These are phyloP conservation scores for Metalampra italica DNA, from an alignment of 2,888 invertebrate genomes.

Conservation along the genomic window DNA sequence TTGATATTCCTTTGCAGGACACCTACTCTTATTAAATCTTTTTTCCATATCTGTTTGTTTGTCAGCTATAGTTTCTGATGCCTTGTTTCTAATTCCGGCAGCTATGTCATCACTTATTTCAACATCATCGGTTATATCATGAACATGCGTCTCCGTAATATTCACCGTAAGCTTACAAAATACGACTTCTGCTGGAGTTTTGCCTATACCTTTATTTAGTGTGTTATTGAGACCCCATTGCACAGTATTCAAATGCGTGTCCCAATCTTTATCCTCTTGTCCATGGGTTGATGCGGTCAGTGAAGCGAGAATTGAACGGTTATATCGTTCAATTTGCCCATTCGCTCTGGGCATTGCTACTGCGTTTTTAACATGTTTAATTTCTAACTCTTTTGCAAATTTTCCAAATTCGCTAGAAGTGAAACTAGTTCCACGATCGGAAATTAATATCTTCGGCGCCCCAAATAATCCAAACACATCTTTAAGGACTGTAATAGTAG, in stretches of 20 bases:
- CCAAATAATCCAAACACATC: slow-evolving; percentile 2
- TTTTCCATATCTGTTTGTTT: not conserved
- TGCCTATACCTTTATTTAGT: not conserved
- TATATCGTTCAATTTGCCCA: slow-evolving; percentile 2
- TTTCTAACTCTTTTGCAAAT: not conserved
- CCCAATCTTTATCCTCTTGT: not conserved
- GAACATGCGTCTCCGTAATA: not conserved
- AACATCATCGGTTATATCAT: not conserved
- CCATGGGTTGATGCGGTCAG: not conserved
- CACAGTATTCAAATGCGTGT: not conserved
- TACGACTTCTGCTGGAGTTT: not conserved
- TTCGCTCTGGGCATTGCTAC: slow-evolving; percentile 15
- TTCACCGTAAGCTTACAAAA: not conserved
- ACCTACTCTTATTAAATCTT: slow-evolving; percentile 1
- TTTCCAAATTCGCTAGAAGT: not conserved
- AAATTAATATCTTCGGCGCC: slow-evolving; percentile 4
- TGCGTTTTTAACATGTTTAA: slow-evolving; percentile 16
- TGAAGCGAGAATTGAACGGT: not conserved
- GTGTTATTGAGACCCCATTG: slow-evolving; percentile 4
- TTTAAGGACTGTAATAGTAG: slow-evolving; percentile 6
- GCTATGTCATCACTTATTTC: not conserved
- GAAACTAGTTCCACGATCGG: slow-evolving; percentile 9
- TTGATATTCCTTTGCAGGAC: not conserved
- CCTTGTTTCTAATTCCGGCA: no score
- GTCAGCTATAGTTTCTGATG: no score